A percentile compares a stretch with the other conserved stretches of the same genome.
Conservation (phyloP, 1,140 invertebrate species). For the Samia ricini region DNA sequence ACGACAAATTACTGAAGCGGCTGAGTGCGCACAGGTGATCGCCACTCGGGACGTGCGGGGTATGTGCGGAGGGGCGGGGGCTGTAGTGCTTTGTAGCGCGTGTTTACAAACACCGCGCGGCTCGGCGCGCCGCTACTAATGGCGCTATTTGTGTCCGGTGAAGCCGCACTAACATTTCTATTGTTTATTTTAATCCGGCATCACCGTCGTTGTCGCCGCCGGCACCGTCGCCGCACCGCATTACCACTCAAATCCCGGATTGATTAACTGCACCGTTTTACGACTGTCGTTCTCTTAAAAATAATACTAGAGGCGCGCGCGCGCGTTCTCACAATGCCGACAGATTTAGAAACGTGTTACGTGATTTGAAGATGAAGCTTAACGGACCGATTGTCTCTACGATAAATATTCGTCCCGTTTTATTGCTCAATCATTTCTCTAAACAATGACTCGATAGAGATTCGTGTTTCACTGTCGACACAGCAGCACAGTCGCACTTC, state of each 20-base stretch:
- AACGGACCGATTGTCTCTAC: slow-evolving; percentile 1
- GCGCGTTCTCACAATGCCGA: slow-evolving; percentile 7
- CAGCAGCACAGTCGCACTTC: too few species aligned
- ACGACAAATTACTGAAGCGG: slow-evolving; percentile 37
- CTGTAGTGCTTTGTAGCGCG: too few species aligned
- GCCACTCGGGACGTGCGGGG: not conserved
- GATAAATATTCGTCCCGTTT: not conserved
- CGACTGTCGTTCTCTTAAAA: slow-evolving; percentile 25
- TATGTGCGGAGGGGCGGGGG: slow-evolving; percentile 10
- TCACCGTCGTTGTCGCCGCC: slow-evolving; percentile 9
- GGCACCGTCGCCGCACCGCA: slow-evolving; percentile 7
- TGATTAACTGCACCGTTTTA: slow-evolving; percentile 34
- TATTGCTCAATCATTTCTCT: slow-evolving; percentile 1
- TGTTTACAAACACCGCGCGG: slow-evolving; percentile 45
- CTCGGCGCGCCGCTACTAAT: slow-evolving; percentile 25
- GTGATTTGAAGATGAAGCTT: slow-evolving; percentile 6
- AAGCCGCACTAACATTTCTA: slow-evolving; percentile 10
- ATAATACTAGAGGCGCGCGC: slow-evolving; percentile 13
- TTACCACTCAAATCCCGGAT: slow-evolving; percentile 20
- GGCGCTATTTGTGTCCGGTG: slow-evolving; percentile 29
- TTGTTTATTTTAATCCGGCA: slow-evolving; percentile 28
- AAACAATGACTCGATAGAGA: not conserved
- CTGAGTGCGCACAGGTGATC: slow-evolving; percentile 20
- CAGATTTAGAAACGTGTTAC: slow-evolving; percentile 25
- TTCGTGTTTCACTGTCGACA: not conserved